Base-by-base conservation (phyloP, 2,113 vertebrate genomes). In the Paratilapia polleni region DNA sequence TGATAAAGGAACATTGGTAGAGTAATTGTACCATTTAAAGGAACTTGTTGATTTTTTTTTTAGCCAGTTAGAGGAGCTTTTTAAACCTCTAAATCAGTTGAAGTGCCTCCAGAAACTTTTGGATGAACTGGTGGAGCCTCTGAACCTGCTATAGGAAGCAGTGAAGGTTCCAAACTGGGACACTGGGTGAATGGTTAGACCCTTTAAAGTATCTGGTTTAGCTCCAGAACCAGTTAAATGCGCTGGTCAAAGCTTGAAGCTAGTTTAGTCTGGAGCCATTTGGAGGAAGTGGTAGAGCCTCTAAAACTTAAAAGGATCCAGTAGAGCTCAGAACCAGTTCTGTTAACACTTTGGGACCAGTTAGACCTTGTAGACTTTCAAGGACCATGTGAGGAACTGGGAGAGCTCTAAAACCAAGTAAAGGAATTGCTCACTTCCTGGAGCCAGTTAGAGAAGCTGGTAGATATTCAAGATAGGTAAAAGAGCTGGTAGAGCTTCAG, bases 81-180 rank as follows among this genome's bases (percentile, higher is more conserved):
- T 41, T 41, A 12, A 41, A 41, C 12, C 11, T 41, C 38, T 41
- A 41, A 41, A 11, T 41, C 38, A 41, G 38, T 41, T 38, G 38
- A 38, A 38, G 3, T 12, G 10, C 11, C 38, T 41, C 38, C 38
- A 10, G 19, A 47, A 49, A 5, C 41, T 49, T 41, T 49, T 70
- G 41, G 24, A 73, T 73, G 24, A 73, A 73, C 20, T 73, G 68
- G 47, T 73, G 68, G 68, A 73, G 47, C 47, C n/a, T 73, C 31
- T 73, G 68, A 73, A 73, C 26, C 26, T 73, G 43, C 47, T 54
- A 73, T n/a, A 73, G 43, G 68, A 54, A 73, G 26, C 11, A 52
- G 47, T 54, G 10, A 73, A 31, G 47, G 49, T 52, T 52, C 7
- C 17, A 14, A 15, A 47, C 12, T 43, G 41, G 41, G 12, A 13